Percentiles rank a stretch among this genome's conserved stretches.
Evolutionary conservation across 64 coral and sea anemone species (phyloP).

Genomic region (Pachyseris speciosa): DNA sequence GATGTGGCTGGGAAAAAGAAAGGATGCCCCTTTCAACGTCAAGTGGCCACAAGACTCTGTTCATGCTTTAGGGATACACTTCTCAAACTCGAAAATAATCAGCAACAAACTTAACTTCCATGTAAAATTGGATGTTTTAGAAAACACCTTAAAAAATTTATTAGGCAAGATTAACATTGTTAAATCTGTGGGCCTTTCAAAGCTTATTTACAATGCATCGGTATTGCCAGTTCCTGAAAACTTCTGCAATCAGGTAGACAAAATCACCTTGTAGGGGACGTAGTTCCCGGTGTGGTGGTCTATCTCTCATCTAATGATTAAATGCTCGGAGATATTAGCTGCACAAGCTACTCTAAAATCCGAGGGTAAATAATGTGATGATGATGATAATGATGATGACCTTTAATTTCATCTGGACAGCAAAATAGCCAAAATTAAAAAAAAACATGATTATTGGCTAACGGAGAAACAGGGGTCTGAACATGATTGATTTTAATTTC

Average conservation of each 20-base stretch:
- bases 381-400: too few relatives aligned
- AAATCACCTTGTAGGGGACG: too few relatives aligned
- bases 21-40: not conserved
- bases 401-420: not conserved
- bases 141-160: not conserved
- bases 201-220: not conserved
- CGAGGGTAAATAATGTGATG: too few relatives aligned
- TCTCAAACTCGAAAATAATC: not conserved
- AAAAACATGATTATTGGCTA: not conserved
- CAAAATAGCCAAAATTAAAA: not conserved
- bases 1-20: not conserved
- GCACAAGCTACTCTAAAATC: too few relatives aligned
- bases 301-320: too few relatives aligned
- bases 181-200: not conserved
- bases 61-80: not conserved
- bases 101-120: not conserved
- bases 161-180: slow-evolving; percentile 8
- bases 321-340: too few relatives aligned
- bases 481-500: slow-evolving; percentile 7
- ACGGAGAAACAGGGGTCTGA: not conserved
- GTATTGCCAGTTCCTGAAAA: slow-evolving; percentile 3
- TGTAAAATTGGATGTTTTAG: not conserved
- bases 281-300: too few relatives aligned
- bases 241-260: not conserved
- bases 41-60: slow-evolving; percentile 11